Evolutionary conservation across 64 coral and sea anemone species (phyloP), one percentile per base, ranked within the genome.

Genomic region (Exaiptasia diaphana): DNA sequence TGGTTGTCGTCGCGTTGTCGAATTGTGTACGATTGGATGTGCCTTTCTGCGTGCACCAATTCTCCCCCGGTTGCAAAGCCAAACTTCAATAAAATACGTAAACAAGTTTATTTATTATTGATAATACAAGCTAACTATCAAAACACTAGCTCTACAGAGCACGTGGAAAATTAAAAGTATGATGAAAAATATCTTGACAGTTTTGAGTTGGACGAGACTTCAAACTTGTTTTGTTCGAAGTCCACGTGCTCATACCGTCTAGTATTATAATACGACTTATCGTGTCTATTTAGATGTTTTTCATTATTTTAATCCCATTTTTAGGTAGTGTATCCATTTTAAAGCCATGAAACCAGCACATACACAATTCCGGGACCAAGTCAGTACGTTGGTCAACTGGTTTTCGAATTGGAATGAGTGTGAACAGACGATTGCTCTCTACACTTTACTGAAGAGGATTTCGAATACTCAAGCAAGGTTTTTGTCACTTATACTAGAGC

Each of bases 371-470:
- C 86, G 95, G 18, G 90, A 88, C 74, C 95, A 99, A 93, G 90
- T 99, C 0, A 79, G 83, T 30, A 63, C 95, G 27, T 52, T 99
- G 29, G 90, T 93, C 30, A 75, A 77, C 37, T 99, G 95, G 95
- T 99, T 99, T 69, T 82, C 72, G 11, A 74, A 85, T 45, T 99
- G 95, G 95, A 99, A 99, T 60, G 95, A 99, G 8, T 99, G 95
- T 52, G 95, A 99, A 77, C 84, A 88, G 42, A 99, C 95, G 0
- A 99, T 99, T 15, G 95, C 95, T 6, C 82, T 99, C 29, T 99
- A 99, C 68, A 87, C 90, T 9, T 71, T 99, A 32, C 79, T 99
- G 0, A 92, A 83, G 23, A 75, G 90, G 58, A 99, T 99, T 34
- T 85, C 89, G 0, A 92, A 84, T 17, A 99, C 86, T 3, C 95